Conservation (phyloP, 2,113 vertebrate species). For the Melospiza melodia region DNA sequence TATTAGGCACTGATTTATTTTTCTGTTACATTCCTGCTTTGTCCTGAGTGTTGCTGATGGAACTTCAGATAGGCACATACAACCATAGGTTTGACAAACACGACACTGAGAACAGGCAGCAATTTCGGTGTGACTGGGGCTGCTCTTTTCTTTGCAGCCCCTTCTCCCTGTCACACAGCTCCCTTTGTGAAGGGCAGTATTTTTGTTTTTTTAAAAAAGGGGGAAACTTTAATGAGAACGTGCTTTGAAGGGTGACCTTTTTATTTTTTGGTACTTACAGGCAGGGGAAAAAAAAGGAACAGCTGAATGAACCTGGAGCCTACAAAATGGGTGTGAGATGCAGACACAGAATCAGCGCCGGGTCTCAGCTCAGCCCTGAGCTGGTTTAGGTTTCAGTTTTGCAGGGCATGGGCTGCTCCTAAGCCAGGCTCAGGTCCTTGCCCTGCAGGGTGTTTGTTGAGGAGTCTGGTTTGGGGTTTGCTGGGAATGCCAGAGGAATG, state of each 20-base stretch:
- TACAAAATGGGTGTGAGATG: neutral
- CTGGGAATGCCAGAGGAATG: neutral
- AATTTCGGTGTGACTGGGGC: neutral
- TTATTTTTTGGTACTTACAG: neutral
- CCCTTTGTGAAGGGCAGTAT: neutral
- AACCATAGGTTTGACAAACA: slow-evolving; percentile 39
- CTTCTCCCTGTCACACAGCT: neutral
- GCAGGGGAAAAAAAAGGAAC: neutral
- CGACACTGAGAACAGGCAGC: slow-evolving; percentile 2
- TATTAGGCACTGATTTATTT: slow-evolving; percentile 89
- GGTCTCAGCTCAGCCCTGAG: neutral
- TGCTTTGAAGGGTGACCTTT: neutral
- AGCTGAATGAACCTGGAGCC: neutral
- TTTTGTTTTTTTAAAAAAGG: neutral
- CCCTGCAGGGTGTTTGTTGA: neutral
- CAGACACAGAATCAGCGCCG: rapidly evolving
- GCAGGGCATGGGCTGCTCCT: neutral
- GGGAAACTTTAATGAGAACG: neutral
- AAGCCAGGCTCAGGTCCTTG: neutral
- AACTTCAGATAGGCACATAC: slow-evolving; percentile 67
- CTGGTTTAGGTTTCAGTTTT: neutral
- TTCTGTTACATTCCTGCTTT: slow-evolving; percentile 77
- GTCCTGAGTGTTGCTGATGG: slow-evolving; percentile 77
- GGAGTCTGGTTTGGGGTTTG: neutral
- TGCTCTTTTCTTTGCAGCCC: slow-evolving; percentile 32